Conservation (phyloP, 2,797 vertebrate genomes). For the Sebastes variabilis region DNA sequence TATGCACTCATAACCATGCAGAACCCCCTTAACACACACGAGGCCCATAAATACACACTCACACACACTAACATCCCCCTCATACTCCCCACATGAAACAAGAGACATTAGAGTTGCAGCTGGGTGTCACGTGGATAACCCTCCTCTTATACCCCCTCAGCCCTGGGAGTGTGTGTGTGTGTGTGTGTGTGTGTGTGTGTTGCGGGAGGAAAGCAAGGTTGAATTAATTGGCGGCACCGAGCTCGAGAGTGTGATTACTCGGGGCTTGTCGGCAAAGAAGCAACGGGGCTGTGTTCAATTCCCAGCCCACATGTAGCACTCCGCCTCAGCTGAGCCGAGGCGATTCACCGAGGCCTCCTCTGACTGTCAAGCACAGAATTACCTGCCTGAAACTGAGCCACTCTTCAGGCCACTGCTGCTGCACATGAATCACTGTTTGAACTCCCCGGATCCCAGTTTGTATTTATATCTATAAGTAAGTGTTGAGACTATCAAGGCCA, state of each 20-base stretch:
- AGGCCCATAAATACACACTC: constrained; percentile 44
- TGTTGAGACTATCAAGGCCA: not conserved
- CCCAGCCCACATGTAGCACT: constrained; percentile 74
- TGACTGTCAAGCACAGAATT: constrained; percentile 67
- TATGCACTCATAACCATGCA: constrained; percentile 11
- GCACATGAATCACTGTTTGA: not conserved
- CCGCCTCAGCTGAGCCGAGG: constrained; percentile 58
- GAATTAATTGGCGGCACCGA: constrained; percentile 84
- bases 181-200: constrained; percentile 45
- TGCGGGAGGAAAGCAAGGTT: constrained; percentile 70
- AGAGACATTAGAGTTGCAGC: constrained; percentile 83
- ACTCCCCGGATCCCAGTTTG: not conserved
- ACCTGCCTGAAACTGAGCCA: constrained; percentile 45
- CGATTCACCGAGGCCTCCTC: constrained; percentile 51
- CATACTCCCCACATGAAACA: constrained; percentile 52
- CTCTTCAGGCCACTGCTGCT: constrained; percentile 5
- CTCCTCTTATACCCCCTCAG: constrained; percentile 65
- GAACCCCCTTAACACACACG: not conserved
- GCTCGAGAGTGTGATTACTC: constrained; percentile 81
- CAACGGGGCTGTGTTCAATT: constrained; percentile 75
- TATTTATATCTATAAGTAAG: constrained; percentile 15
- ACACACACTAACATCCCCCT: constrained; percentile 22
- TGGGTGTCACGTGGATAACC: constrained; percentile 79
- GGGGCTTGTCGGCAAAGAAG: constrained; percentile 82
- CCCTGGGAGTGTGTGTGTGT: constrained; percentile 58